Evolutionary conservation across 2,888 invertebrate species (phyloP), one percentile per base, ranked within the genome.

Genomic region (Microchrysa polita): DNA sequence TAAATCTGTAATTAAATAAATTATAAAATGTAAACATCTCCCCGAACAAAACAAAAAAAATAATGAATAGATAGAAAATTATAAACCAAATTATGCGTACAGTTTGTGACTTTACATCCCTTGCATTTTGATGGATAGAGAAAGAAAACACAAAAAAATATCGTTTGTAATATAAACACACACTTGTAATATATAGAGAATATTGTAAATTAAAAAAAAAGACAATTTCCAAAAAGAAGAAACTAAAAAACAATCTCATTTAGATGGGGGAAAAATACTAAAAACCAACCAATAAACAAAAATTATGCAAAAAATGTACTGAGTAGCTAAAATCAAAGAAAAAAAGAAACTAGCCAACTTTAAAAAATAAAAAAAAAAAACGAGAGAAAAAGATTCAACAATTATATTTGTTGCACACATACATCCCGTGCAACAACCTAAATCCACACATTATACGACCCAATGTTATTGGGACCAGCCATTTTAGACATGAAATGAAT

Each of bases 111-210:
- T 71, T 22, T 59, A 23, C 14, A 72, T 34, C 27, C 27, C 27
- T 34, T 34, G 2, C 2, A 34, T n/a, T 5, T 72, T 59, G 42
- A 72, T 53, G 18, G 22, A 60, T 12, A 18, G 55, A 18, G n/a
- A 57, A 55, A 23, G 27, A 23, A 9, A n/a, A n/a, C n/a, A n/a
- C n/a, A n/a, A n/a, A n/a, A n/a, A 18, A 18, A 69, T 5, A 34
- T 34, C 27, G 4, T 55, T 55, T 69, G 69, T 69, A 69, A 69
- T 22, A 69, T 69, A 69, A 69, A 69, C 14, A 69, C 57, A 69
- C 18, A 16, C 55, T 42, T 69, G 69, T 69, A 69, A 40, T 2
- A 69, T 69, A 69, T 23, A 52, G 27, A 57, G 9, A 69, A n/a
- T n/a, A 67, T 16, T 55, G 69, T 69, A 69, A 55, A 55, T 57